Evolutionary conservation across 2,888 invertebrate genomes (phyloP).

Genomic region (Rhogogaster chlorosoma): DNA sequence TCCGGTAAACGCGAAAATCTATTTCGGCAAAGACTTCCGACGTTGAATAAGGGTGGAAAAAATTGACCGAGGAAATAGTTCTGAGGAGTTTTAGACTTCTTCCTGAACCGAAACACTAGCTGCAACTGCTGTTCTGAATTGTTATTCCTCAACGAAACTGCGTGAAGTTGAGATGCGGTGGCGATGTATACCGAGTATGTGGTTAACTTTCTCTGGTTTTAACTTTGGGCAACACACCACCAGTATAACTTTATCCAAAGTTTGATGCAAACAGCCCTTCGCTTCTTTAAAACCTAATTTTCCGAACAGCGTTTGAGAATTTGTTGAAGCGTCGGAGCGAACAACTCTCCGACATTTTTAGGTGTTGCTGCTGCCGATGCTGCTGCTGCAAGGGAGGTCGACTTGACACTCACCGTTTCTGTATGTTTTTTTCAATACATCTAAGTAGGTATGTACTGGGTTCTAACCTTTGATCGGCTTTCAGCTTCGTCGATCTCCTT

Average conservation of each 20-base stretch:
- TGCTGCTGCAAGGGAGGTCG: not conserved
- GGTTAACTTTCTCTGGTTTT: constrained; percentile 19
- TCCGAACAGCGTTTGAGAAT: not conserved
- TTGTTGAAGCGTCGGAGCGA: not conserved
- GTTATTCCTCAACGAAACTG: constrained; percentile 20
- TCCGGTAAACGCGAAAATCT: not conserved
- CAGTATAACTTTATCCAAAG: constrained; percentile 25
- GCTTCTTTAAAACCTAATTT: constrained; percentile 23
- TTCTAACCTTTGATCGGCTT: constrained; percentile 6
- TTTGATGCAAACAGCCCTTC: constrained; percentile 20
- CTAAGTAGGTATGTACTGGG: not conserved
- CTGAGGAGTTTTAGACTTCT: not conserved
- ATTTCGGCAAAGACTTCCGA: not conserved
- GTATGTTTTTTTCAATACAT: not conserved
- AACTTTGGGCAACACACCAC: constrained; percentile 1
- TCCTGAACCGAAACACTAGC: not conserved
- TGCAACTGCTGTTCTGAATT: constrained; percentile 30
- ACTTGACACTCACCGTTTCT: not conserved
- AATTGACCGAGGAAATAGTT: not conserved
- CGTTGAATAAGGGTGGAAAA: not conserved
- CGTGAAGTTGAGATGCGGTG: constrained; percentile 9
- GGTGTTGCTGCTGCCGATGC: not conserved
- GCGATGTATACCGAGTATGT: constrained; percentile 12
- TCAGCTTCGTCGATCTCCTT: not conserved
- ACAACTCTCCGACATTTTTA: not conserved